Percentiles rank a stretch among this genome's conserved stretches.
Evolutionary conservation across 2,888 invertebrate genomes (phyloP).

Genomic region (Ochropleura plecta): DNA sequence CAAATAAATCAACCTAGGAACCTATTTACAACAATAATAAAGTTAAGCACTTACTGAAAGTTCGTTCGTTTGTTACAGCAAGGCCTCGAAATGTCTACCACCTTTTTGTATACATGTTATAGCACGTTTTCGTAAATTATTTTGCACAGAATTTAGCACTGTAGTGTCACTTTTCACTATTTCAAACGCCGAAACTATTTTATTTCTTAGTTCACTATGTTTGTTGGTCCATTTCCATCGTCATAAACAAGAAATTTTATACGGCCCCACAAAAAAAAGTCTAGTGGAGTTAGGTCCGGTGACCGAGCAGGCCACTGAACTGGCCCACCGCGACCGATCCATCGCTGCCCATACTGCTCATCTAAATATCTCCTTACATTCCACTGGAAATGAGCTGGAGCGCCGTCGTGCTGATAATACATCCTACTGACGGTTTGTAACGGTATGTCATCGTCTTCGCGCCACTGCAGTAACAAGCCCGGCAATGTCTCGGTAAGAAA

Average conservation of each 20-base stretch:
- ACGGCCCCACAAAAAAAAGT: no score
- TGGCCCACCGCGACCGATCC: constrained; percentile 2
- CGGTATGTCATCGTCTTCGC: constrained; percentile 1
- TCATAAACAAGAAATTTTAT: no score
- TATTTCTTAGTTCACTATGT: no score
- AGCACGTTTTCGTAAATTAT: no score
- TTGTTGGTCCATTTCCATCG: no score
- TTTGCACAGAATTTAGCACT: no score
- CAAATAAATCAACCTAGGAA: no score
- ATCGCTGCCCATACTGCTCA: constrained; percentile 4
- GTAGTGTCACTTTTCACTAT: neutral
- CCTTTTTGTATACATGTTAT: neutral
- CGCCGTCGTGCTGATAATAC: no score
- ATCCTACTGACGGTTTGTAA: constrained; percentile 4
- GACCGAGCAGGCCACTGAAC: no score
- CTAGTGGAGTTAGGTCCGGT: no score
- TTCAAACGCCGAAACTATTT: no score
- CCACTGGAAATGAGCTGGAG: constrained; percentile 3
- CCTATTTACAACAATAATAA: neutral
- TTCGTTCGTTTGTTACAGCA: constrained; percentile 1
- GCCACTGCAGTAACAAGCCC: constrained; percentile 5
- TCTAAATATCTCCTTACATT: constrained; percentile 1
- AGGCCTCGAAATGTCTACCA: constrained; percentile 6
- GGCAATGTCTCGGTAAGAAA: constrained; percentile 3
- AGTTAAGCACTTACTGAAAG: neutral